Percentiles rank a stretch among this genome's conserved stretches.
These are phyloP conservation scores for Porites divaricata DNA, from an alignment of 92 coral and sea anemone genomes.

Conservation along the genomic window DNA sequence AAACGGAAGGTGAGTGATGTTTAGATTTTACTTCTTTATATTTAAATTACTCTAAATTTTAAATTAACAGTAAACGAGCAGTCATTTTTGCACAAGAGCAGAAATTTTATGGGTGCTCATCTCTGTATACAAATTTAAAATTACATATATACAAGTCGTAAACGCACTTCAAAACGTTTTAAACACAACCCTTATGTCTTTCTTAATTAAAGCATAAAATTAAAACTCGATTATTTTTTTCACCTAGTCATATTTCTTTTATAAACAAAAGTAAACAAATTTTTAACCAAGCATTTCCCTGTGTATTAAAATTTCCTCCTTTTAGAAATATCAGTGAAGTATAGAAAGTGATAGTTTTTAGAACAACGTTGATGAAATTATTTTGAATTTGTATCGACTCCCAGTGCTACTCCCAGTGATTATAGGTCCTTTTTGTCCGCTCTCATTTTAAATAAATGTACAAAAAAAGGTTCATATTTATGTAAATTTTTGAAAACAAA, in stretches of 20 bases:
- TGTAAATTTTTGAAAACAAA: too few relatives aligned
- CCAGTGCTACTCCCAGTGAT: too few relatives aligned
- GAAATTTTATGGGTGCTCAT: neutral
- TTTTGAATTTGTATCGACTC: neutral
- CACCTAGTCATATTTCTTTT: neutral
- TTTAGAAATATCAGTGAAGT: neutral
- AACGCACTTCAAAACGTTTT: neutral
- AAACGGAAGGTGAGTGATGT: constrained; percentile 74
- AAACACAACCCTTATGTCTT: neutral
- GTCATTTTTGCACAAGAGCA: constrained; percentile 19
- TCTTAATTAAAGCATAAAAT: neutral
- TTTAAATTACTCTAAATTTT: neutral
- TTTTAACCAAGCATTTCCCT: neutral
- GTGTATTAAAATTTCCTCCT: neutral
- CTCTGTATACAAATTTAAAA: neutral
- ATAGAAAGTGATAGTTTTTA: neutral
- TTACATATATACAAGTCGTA: neutral
- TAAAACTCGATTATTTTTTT: neutral
- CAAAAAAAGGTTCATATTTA: too few relatives aligned
- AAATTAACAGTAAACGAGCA: constrained; percentile 20
- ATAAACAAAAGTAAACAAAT: neutral
- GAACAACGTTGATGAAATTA: neutral
- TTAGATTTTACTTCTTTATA: neutral
- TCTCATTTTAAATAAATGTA: neutral
- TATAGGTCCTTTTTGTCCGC: neutral